Evolutionary conservation across 92 coral and sea anemone genomes (phyloP), one percentile per base, ranked within the genome.

Genomic region (Siderastrea radians): DNA sequence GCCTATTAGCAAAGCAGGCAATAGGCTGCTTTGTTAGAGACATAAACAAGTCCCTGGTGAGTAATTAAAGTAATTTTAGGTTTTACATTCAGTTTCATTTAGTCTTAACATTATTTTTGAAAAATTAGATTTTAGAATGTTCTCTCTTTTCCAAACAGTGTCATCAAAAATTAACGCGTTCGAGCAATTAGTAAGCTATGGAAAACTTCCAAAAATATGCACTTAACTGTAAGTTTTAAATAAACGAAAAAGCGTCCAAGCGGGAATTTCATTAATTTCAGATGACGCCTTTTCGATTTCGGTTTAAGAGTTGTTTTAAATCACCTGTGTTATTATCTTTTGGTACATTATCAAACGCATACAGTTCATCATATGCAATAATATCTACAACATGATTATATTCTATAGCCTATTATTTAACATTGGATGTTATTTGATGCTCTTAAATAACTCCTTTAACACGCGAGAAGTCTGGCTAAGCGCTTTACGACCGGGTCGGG

Each of bases 361-460:
- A 17, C 44, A 86, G 84, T 80, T 90, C 83, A 86, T 90, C 80
- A 81, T 68, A 66, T 68, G 83, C 70, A 73, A 90, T 90, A 74
- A 61, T 62, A 49, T 54, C 90, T 69, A 68, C 64, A 74, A 68
- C 44, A 53, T 59, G 70, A 77, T 81, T 77, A 59, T 78, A 76
- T 55, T 80, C 58, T 55, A 86, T 81, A 48, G 79, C 82, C 87
- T 59, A 66, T 83, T 73, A 68, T 75, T 57, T 52, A 80, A 52
- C 78, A 55, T 60, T 58, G 43, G 17, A n/a, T 44, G 58, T 7
- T 49, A 60, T 82, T 17, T 60, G 70, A 58, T 43, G 86, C 77
- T 47, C 0, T 26, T 44, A 6, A 16, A 44, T 43, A 1, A 53
- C 19, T 55, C 19, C 14, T 70, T 69, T 26, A 17, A 44, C 46